Evolutionary conservation across 2,888 invertebrate species (phyloP).

Genomic region (Dasysyrphus tricinctus): DNA sequence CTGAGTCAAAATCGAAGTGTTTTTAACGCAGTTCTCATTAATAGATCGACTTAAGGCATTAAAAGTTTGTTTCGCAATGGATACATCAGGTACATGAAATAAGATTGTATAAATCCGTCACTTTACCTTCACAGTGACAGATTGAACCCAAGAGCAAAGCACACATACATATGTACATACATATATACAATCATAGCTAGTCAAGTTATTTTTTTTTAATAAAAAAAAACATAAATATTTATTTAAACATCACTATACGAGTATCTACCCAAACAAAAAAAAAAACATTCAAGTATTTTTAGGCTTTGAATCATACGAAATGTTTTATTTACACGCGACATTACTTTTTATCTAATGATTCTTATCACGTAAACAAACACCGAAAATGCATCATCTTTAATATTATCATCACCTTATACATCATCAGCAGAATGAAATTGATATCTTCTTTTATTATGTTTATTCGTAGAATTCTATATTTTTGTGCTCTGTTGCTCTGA

Average conservation of each 20-base stretch:
- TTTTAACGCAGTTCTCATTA: no score
- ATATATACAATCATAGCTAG: no score
- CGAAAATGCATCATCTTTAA: constrained; percentile 42
- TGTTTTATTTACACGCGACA: neutral
- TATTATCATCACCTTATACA: neutral
- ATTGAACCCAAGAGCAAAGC: no score
- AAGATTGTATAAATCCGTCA: no score
- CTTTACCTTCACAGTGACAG: no score
- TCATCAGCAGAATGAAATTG: neutral
- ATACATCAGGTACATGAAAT: no score
- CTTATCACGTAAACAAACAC: constrained; percentile 55
- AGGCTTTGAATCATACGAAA: neutral
- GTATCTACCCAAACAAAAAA: neutral
- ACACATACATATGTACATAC: no score
- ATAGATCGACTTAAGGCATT: no score
- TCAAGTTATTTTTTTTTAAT: no score
- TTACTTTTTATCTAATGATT: constrained; percentile 47
- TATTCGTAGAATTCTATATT: neutral
- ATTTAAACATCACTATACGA: neutral
- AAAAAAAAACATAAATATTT: neutral
- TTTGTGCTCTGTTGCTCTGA: neutral
- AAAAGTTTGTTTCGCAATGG: no score
- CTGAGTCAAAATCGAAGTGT: no score
- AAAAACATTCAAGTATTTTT: neutral
- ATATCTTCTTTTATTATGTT: neutral